phyloP scores from a whole-genome alignment of 2,888 invertebrate genomes.

The Tachystola acroxantha region DNA sequence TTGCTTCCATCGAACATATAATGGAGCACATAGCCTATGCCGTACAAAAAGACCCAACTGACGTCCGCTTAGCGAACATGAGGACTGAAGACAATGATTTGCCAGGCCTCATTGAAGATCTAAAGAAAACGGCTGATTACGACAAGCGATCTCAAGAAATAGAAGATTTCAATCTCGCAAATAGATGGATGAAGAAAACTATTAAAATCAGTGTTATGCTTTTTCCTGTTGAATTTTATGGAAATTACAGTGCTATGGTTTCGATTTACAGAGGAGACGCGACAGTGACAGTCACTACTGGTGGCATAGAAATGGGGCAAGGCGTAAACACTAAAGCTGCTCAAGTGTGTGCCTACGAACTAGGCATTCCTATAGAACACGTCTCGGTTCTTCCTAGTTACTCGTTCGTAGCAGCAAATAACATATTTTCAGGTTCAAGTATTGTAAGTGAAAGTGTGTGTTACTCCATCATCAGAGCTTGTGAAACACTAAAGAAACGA shows the following conservation, averaged over 20 bases:
- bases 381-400: constrained; percentile 80
- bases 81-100: constrained; percentile 56
- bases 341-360: constrained; percentile 85
- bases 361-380: constrained; percentile 82
- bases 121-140: constrained; percentile 75
- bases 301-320: constrained; percentile 87
- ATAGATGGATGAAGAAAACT: constrained; percentile 88
- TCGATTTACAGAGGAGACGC: constrained; percentile 84
- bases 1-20: constrained; percentile 79
- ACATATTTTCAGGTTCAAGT: constrained; percentile 81
- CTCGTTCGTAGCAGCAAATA: constrained; percentile 79
- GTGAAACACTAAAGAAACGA: constrained; percentile 74
- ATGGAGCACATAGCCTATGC: constrained; percentile 83
- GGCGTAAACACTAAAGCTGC: constrained; percentile 88
- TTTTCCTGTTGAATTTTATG: constrained; percentile 77
- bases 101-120: constrained; percentile 71
- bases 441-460: constrained; percentile 81
- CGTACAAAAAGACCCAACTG: constrained; percentile 76
- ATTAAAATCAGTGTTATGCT: constrained; percentile 81
- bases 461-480: constrained; percentile 77
- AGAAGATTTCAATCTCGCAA: constrained; percentile 78
- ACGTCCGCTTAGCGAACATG: constrained; percentile 79
- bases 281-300: constrained; percentile 83
- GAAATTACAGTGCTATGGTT: constrained; percentile 79
- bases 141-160: constrained; percentile 67